These are phyloP conservation scores for Rugalucina vietnamica DNA, from an alignment of 2,888 invertebrate species.

Conservation along the genomic window DNA sequence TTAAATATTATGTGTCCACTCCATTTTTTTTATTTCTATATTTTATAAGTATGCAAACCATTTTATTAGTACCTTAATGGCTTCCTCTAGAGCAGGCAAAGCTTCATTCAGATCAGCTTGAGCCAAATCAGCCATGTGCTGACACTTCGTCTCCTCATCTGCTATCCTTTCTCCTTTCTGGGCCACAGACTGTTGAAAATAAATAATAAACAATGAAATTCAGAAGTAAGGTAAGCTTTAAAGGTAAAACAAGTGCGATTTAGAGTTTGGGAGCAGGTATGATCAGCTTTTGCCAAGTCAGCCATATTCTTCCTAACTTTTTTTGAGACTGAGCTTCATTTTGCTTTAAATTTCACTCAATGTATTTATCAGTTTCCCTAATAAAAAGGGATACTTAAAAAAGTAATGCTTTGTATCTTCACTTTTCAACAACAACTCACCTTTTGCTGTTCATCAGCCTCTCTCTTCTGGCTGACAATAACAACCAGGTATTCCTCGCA, in stretches of 20 bases:
- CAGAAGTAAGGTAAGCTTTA: too few relatives aligned
- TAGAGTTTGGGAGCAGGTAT: too few relatives aligned
- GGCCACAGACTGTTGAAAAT: constrained; percentile 85
- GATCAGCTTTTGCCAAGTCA: too few relatives aligned
- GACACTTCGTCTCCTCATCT: constrained; percentile 92
- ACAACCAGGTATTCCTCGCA: constrained; percentile 94
- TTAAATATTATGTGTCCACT: background rate
- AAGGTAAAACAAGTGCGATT: too few relatives aligned
- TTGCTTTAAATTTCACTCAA: too few relatives aligned
- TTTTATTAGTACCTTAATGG: constrained; percentile 87
- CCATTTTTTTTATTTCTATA: background rate
- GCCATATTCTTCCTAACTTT: too few relatives aligned
- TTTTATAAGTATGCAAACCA: background rate
- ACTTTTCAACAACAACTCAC: constrained; percentile 73
- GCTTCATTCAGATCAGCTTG: constrained; percentile 93
- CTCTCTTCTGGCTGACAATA: constrained; percentile 91
- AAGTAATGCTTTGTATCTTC: background rate
- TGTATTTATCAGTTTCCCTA: too few relatives aligned
- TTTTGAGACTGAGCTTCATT: too few relatives aligned
- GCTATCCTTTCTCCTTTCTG: constrained; percentile 90
- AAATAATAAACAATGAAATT: too few relatives aligned
- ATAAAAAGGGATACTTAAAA: background rate
- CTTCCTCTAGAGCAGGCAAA: constrained; percentile 94
- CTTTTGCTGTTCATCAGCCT: constrained; percentile 92
- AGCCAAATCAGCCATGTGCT: constrained; percentile 92